Evolutionary conservation across 2,888 invertebrate genomes (phyloP).

Genomic region (Ophioninae sp.): DNA sequence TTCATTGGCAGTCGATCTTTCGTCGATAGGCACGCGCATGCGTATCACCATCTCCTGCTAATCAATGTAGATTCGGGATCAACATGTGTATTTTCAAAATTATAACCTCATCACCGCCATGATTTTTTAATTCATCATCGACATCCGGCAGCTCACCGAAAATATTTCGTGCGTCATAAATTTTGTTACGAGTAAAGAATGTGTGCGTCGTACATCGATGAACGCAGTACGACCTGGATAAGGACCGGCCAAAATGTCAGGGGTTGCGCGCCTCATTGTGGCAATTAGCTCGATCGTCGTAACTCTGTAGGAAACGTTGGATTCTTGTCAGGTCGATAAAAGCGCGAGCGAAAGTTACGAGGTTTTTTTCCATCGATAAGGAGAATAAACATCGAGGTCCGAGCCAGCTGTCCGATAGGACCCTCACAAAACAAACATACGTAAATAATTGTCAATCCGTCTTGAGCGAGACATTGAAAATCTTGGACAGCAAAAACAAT

Average conservation of each 20-base stretch:
- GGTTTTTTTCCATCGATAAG: neutral
- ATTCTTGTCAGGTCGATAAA: neutral
- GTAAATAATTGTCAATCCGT: neutral
- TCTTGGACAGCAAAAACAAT: neutral
- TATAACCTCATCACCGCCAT: neutral
- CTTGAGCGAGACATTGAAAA: neutral
- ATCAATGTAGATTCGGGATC: neutral
- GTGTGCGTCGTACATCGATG: neutral
- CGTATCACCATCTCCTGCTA: neutral
- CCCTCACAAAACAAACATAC: neutral
- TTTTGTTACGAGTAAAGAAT: neutral
- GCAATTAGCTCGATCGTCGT: neutral
- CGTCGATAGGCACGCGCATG: neutral
- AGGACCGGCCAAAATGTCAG: neutral
- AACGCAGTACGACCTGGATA: neutral
- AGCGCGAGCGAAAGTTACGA: neutral
- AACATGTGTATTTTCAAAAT: neutral
- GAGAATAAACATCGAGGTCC: neutral
- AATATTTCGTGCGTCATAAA: neutral
- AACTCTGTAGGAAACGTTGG: neutral
- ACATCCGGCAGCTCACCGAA: neutral
- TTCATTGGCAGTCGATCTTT: neutral
- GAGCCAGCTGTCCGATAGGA: neutral
- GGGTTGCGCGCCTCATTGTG: neutral
- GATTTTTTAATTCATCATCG: neutral